Evolutionary conservation across 1,140 invertebrate species (phyloP).

Genomic region (Drosophila sechellia): DNA sequence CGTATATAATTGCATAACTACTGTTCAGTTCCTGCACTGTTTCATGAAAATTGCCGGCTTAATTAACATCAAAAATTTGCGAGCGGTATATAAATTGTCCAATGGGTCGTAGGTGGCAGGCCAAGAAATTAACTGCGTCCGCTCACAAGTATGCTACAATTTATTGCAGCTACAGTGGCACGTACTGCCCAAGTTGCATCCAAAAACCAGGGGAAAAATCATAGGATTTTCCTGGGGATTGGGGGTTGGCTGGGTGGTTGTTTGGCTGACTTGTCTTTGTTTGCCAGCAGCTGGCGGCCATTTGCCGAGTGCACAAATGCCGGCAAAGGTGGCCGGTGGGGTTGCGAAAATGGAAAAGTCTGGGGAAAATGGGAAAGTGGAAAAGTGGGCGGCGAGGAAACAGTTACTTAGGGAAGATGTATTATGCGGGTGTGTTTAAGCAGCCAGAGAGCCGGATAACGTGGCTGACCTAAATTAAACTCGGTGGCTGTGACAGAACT

Average conservation of each 20-base stretch:
- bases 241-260: not conserved
- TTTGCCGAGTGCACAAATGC: slow-evolving; percentile 41
- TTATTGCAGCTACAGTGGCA: slow-evolving; percentile 62
- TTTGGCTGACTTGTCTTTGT: slow-evolving; percentile 43
- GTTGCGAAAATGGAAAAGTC: slow-evolving; percentile 15
- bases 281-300: slow-evolving; percentile 46
- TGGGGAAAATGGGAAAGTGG: slow-evolving; percentile 13
- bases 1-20: not conserved
- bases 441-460: slow-evolving; percentile 47
- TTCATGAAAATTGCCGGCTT: slow-evolving; percentile 30
- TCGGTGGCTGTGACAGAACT: slow-evolving; percentile 18
- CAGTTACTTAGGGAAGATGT: slow-evolving; percentile 51
- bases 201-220: slow-evolving; percentile 11
- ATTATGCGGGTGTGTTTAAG: slow-evolving; percentile 53
- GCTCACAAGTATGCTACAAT: slow-evolving; percentile 62
- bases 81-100: slow-evolving; percentile 52
- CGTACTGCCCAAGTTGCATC: slow-evolving; percentile 45
- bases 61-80: slow-evolving; percentile 53
- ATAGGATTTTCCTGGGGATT: slow-evolving; percentile 12
- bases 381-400: slow-evolving; percentile 22
- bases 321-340: slow-evolving; percentile 25
- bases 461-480: slow-evolving; percentile 50
- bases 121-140: slow-evolving; percentile 56
- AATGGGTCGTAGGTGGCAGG: slow-evolving; percentile 43
- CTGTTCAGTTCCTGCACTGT: slow-evolving; percentile 5